Evolutionary conservation across 1,140 invertebrate genomes (phyloP).

Genomic region (Atta cephalotes): DNA sequence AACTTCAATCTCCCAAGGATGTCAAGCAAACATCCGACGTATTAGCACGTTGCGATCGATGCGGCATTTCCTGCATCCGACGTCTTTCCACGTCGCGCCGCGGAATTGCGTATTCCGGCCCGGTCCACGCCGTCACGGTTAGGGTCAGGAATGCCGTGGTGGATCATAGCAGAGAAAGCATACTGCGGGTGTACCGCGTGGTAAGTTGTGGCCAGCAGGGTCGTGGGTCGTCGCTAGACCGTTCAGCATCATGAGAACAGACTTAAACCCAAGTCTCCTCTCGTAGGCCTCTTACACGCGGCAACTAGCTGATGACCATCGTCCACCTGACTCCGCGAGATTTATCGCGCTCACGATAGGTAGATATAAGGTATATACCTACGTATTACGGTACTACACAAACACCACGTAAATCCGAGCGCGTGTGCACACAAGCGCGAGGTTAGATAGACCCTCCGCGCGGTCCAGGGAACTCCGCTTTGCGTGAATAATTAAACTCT

Average conservation of each 20-base stretch:
- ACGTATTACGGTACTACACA: conserved; percentile 19
- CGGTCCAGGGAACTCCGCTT: conserved; percentile 26
- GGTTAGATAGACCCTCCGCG: conserved; percentile 69
- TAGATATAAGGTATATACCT: conserved; percentile 55
- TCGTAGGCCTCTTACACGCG: conserved; percentile 75
- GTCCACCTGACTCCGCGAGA: conserved; percentile 84
- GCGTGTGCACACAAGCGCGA: not conserved
- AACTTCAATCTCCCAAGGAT: not conserved
- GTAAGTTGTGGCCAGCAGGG: conserved; percentile 83
- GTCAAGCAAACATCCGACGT: not conserved
- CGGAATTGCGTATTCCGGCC: conserved; percentile 81
- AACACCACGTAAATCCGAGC: conserved; percentile 35
- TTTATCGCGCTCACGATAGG: conserved; percentile 83
- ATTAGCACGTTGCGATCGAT: conserved; percentile 39
- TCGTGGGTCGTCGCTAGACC: conserved; percentile 84
- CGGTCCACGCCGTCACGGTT: conserved; percentile 59
- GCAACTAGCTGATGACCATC: conserved; percentile 84
- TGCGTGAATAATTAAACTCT: conserved; percentile 75
- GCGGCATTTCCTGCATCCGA: conserved; percentile 58
- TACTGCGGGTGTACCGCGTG: conserved; percentile 79
- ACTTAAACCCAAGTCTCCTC: conserved; percentile 73
- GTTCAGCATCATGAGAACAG: conserved; percentile 82
- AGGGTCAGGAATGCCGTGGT: conserved; percentile 76
- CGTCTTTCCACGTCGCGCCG: conserved; percentile 66
- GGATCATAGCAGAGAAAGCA: conserved; percentile 77